Percentiles rank a stretch among this genome's conserved stretches.
phyloP scores from a whole-genome alignment of 1,140 invertebrate species.

The Eubasilissa regina region DNA sequence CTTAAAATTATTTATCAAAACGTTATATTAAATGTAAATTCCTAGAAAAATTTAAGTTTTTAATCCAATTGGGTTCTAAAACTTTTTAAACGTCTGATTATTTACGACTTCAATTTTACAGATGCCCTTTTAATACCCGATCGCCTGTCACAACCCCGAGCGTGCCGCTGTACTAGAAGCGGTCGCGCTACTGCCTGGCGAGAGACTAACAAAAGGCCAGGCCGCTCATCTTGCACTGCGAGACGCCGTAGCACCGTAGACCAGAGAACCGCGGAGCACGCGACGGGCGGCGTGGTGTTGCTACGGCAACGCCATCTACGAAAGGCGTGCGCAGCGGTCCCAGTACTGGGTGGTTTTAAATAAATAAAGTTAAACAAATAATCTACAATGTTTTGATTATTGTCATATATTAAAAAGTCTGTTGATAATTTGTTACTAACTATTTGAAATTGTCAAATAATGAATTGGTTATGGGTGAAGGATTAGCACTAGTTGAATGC shows the following conservation, averaged over 20 bases:
- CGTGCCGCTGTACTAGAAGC: conserved; percentile 24
- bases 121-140: not conserved
- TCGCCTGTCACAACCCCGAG: not conserved
- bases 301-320: conserved; percentile 43
- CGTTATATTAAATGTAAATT: not conserved
- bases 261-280: not conserved
- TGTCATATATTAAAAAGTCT: too few species aligned
- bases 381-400: too few species aligned
- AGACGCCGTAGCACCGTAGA: conserved; percentile 8
- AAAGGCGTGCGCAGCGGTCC: conserved; percentile 10
- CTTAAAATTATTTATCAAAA: not conserved
- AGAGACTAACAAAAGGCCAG: conserved; percentile 36
- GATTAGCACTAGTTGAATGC: too few species aligned
- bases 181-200: conserved; percentile 30
- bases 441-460: too few species aligned
- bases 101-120: not conserved
- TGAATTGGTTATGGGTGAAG: too few species aligned
- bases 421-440: too few species aligned
- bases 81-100: not conserved
- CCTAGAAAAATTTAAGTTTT: not conserved
- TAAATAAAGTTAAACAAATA: too few species aligned
- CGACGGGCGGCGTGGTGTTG: conserved; percentile 17
- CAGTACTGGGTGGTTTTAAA: too few species aligned
- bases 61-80: not conserved
- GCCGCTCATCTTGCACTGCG: conserved; percentile 10